Evolutionary conservation across 1,140 invertebrate species (phyloP).

Genomic region (Spodoptera frugiperda): DNA sequence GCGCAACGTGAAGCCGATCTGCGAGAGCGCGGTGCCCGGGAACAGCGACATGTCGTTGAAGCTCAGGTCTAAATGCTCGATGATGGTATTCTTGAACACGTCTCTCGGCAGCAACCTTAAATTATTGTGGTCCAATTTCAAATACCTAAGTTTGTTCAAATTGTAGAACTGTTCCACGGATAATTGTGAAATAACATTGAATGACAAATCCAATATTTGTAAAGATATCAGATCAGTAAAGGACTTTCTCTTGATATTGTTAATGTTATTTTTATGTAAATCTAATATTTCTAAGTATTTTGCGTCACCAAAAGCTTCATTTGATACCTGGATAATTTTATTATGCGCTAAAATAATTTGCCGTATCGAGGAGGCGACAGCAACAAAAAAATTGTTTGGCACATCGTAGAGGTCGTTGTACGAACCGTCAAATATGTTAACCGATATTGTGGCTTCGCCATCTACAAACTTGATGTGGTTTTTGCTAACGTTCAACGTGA

Average conservation of each 20-base stretch:
- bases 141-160: conserved; percentile 90
- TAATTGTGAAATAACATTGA: conserved; percentile 92
- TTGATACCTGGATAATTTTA: conserved; percentile 89
- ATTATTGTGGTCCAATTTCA: conserved; percentile 92
- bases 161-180: conserved; percentile 94
- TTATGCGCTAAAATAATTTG: conserved; percentile 92
- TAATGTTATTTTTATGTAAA: conserved; percentile 91
- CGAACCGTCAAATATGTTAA: conserved; percentile 90
- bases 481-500: conserved; percentile 90
- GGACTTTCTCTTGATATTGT: conserved; percentile 90
- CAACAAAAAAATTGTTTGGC: conserved; percentile 88
- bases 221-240: conserved; percentile 91
- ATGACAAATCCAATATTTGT: conserved; percentile 92
- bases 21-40: conserved; percentile 90
- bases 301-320: conserved; percentile 90
- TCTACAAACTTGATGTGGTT: conserved; percentile 89
- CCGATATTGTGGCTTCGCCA: conserved; percentile 86
- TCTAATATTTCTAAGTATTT: conserved; percentile 91
- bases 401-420: conserved; percentile 89
- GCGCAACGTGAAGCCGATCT: conserved; percentile 91
- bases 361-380: conserved; percentile 88
- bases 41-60: conserved; percentile 92
- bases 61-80: conserved; percentile 93
- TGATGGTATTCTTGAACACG: conserved; percentile 92
- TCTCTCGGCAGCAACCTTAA: conserved; percentile 92